These are phyloP conservation scores for Microtus montanus DNA, from an alignment of 2,113 vertebrate genomes.

Conservation along the genomic window DNA sequence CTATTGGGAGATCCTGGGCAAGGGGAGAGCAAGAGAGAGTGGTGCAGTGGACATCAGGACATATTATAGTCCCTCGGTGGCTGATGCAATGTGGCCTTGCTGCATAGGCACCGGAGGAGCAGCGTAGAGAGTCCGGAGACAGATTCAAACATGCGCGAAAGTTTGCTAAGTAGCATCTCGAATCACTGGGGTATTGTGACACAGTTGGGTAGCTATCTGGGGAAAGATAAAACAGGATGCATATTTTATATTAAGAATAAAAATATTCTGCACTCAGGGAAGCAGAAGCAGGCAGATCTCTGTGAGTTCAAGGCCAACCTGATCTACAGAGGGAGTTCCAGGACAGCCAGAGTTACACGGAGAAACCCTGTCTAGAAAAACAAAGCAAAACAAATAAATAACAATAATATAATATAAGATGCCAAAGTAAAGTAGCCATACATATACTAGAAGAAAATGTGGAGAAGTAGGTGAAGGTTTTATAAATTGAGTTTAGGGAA, in stretches of 20 bases:
- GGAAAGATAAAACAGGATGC: constrained; percentile 23
- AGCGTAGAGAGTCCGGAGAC: not conserved
- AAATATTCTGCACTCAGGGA: no score
- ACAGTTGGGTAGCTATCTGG: not conserved
- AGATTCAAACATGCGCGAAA: not conserved
- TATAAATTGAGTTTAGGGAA: not conserved
- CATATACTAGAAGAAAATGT: not conserved
- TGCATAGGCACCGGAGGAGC: not conserved
- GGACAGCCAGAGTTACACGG: no score
- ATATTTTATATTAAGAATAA: not conserved
- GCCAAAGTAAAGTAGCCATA: not conserved
- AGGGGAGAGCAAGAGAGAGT: not conserved
- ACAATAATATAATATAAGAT: not conserved
- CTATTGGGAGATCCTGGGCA: not conserved
- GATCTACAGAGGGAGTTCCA: no score
- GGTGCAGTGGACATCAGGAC: not conserved
- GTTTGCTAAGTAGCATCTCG: constrained; percentile 4
- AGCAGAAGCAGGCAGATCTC: no score
- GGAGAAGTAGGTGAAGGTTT: not conserved
- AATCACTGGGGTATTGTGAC: not conserved
- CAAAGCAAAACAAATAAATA: no score
- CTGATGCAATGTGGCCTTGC: not conserved
- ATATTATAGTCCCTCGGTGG: not conserved
- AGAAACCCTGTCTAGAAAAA: no score
- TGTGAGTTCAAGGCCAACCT: no score